A percentile compares a stretch with the other conserved stretches of the same genome.
These are phyloP conservation scores for Megaptera novaeangliae DNA, from an alignment of 2,113 vertebrate species.

Conservation along the genomic window DNA sequence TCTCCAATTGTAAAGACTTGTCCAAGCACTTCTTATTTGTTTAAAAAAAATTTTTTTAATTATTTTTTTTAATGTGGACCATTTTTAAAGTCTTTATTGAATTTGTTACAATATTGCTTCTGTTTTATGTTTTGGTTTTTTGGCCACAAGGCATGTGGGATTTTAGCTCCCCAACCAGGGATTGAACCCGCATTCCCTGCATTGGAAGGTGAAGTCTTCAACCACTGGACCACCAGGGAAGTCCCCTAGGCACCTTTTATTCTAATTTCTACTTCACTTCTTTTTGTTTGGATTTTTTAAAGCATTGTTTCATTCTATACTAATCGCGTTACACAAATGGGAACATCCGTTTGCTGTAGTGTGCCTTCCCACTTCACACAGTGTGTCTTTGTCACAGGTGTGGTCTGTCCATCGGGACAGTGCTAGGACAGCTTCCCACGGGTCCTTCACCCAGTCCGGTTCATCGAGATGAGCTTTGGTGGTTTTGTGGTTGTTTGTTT, in stretches of 20 bases:
- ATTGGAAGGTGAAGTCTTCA: no score
- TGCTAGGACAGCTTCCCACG: not conserved
- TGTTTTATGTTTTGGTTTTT: no score
- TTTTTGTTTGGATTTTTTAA: not conserved
- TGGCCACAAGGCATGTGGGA: no score
- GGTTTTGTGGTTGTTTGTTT: not conserved
- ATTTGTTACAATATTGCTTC: no score
- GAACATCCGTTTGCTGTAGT: fast-evolving
- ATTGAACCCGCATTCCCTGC: no score
- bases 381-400: not conserved
- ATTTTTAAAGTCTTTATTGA: no score
- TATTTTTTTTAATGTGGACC: no score
- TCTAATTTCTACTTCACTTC: not conserved
- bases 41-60: no score
- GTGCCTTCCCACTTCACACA: not conserved
- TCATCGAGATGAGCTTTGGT: not conserved
- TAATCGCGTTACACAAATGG: not conserved
- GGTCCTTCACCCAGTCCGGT: no score
- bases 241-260: not conserved
- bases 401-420: not conserved
- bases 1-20: not conserved
- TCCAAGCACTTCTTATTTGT: not conserved
- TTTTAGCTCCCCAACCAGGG: no score
- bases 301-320: not conserved
- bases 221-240: no score